Evolutionary conservation across 2,797 vertebrate species (phyloP), one percentile per base, ranked within the genome.

Genomic region (Hoplostethus atlanticus): DNA sequence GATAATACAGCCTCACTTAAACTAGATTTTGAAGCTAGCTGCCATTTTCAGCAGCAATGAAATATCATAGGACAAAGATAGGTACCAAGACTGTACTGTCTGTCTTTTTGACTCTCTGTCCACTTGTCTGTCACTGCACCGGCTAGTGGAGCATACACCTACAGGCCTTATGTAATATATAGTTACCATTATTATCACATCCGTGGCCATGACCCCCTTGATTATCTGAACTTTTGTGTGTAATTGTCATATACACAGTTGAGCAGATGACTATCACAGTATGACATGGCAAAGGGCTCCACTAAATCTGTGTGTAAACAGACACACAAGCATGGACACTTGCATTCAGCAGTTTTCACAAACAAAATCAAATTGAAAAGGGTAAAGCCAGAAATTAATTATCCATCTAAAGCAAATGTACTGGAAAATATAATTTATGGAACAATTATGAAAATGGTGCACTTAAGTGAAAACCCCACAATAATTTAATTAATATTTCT

Each of bases 391-490:
- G 93, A 95, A 98, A 98, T 97, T 97, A 98, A 98, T 98, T 97
- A 97, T 95, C 96, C 96, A 94, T 97, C 96, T 92, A 94, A 94
- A 95, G 94, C 91, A 96, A 98, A 96, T 98, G 96, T 98, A 96
- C 94, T 83, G 94, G 96, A 98, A 99, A 99, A 97, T 96, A 95
- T 96, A 97, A 98, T 99, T 97, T 97, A 97, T 96, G 94, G 94
- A 92, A 94, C 94, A 95, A 94, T 97, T 96, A 95, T 91, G 94
- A 95, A 96, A 94, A 93, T 93, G 92, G 93, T 90, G 87, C 91
- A 88, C 94, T 96, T 97, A 96, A 97, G 96, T 96, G 95, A 95
- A 95, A 95, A 96, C 94, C 94, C 93, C 94, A 92, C 89, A 95
- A 95, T 96, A 86, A 96, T 96, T 95, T 92, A 95, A 97, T 96